phyloP scores from a whole-genome alignment of 2,113 vertebrate species.

The Neomonachus schauinslandi region DNA sequence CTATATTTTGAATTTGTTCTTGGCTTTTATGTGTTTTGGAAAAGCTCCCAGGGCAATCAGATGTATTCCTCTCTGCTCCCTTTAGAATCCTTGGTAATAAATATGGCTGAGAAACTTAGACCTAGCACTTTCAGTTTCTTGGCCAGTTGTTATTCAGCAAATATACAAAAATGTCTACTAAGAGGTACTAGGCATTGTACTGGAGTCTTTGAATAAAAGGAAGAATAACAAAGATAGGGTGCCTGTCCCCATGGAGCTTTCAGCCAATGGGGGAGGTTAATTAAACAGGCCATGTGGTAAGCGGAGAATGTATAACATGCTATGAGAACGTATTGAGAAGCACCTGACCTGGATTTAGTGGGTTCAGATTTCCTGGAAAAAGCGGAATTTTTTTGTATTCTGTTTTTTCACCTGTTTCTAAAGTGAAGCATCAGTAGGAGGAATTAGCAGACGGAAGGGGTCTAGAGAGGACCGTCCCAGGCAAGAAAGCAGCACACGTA shows the following conservation, averaged over 20 bases:
- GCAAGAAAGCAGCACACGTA: neutral
- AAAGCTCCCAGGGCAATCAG: neutral
- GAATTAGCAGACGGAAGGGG: neutral
- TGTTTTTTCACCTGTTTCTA: neutral
- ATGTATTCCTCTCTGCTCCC: neutral
- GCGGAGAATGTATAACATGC: neutral
- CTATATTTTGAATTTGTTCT: constrained; percentile 42
- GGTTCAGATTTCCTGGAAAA: neutral
- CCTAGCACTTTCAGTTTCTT: neutral
- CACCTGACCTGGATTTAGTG: neutral
- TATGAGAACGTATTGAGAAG: neutral
- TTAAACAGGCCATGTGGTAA: neutral
- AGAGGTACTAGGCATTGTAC: neutral
- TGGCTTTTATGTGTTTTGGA: constrained; percentile 13
- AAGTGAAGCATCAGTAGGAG: neutral
- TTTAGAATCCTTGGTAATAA: neutral
- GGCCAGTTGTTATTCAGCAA: neutral
- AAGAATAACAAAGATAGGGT: neutral
- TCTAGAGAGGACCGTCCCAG: neutral
- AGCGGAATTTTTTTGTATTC: neutral
- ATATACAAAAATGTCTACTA: neutral
- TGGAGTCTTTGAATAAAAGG: neutral
- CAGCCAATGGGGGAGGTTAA: neutral
- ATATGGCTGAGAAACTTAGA: neutral
- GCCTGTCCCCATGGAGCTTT: neutral